Base-by-base conservation (phyloP, 1,140 invertebrate genomes). In the Trichomalopsis sarcophagae region DNA sequence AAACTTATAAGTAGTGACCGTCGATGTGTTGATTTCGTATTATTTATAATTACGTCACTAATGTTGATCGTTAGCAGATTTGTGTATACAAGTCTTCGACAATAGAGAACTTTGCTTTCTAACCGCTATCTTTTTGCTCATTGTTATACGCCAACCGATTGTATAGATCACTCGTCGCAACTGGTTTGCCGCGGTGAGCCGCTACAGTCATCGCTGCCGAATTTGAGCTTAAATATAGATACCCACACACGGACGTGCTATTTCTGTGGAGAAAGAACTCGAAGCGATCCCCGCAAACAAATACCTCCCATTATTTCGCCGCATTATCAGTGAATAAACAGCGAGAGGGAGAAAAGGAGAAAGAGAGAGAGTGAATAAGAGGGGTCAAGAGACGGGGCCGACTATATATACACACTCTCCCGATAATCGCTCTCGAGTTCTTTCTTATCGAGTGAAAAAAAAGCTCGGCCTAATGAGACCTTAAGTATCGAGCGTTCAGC, bases 151-250 rank as follows among this genome's bases (percentile, higher is more conserved):
- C 33, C 33, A 71, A 47, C 14, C 73, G 47, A 74, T 55, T 30
- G 44, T 81, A 74, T 0, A 44, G 40, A 55, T 71, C 44, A 62
- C 5, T 62, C 10, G 47, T 74, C 6, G 40, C 80, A 23, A 75
- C 44, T 75, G 71, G 33, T 62, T 82, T 75, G 27, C 44, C 71
- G 50, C 66, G 50, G 7, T 73, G 47, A 68, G 0, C 13, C 7
- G 40, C n/a, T 55, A 74, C 21, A 81, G 55, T 55, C 23, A 36
- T 82, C 50, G 71, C 81, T 82, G 71, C 71, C 33, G 50, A 75
- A 82, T 82, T 82, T 17, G 81, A 82, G 80, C 69, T 82, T 82
- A 82, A 36, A 55, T 5, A 21, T n/a, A 40, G 5, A 27, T 10
- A 75, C 44, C 40, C 30, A 21, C 50, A 50, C 44, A 47, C 36